phyloP scores from a whole-genome alignment of 2,797 vertebrate species.

The Gobio occitaniae region DNA sequence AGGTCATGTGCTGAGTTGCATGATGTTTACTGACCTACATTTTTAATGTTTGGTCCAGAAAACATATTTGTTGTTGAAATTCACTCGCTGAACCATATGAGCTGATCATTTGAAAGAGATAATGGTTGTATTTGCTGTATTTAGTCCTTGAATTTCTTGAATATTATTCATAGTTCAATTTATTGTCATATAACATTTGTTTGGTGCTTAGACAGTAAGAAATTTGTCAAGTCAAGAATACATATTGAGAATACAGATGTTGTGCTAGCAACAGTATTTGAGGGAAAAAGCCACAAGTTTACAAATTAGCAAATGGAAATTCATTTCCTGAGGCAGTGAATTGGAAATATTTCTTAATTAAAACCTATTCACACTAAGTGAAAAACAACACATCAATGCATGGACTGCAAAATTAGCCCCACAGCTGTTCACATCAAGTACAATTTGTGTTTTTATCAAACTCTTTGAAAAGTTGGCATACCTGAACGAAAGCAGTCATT shows the following conservation, averaged over 20 bases:
- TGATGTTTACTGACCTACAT: constrained; percentile 30
- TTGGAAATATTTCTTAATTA: background rate
- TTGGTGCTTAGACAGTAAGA: background rate
- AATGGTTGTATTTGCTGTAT: background rate
- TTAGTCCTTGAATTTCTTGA: background rate
- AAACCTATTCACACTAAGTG: background rate
- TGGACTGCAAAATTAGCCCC: background rate
- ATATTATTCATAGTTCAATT: background rate
- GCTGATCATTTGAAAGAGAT: background rate
- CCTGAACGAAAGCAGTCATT: background rate
- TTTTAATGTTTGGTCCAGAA: constrained; percentile 25
- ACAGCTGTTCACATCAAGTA: background rate
- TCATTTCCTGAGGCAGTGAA: background rate
- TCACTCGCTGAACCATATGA: background rate
- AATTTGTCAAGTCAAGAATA: background rate
- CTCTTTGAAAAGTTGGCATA: background rate
- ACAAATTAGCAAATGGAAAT: background rate
- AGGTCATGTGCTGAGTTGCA: constrained; percentile 27
- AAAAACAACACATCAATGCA: background rate
- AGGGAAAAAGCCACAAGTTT: background rate
- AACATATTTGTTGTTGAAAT: constrained; percentile 17
- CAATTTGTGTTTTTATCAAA: background rate
- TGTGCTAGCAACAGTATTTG: background rate
- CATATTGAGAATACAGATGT: background rate
- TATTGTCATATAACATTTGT: background rate